Evolutionary conservation across 2,888 invertebrate species (phyloP).

Genomic region (Sepioteuthis lessoniana): DNA sequence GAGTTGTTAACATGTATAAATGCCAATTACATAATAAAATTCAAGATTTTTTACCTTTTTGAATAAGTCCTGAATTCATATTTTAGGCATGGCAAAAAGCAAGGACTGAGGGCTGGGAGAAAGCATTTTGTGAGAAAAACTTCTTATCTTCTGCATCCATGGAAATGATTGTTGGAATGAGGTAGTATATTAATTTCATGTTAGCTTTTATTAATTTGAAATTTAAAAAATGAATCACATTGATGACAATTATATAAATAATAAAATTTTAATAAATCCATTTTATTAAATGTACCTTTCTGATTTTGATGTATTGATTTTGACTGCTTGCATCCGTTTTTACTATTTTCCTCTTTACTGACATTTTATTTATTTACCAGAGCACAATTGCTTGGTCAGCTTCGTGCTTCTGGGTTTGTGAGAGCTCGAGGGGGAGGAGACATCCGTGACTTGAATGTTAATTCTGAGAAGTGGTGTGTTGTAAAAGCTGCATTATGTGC

Average conservation of each 20-base stretch:
- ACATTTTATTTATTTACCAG: constrained; percentile 55
- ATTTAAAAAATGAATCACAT: too few relatives aligned
- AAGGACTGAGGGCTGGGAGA: constrained; percentile 82
- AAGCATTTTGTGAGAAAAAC: constrained; percentile 84
- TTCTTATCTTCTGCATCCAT: constrained; percentile 87
- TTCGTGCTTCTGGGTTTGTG: constrained; percentile 84
- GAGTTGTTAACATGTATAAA: too few relatives aligned
- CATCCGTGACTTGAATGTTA: constrained; percentile 86
- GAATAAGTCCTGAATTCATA: background rate
- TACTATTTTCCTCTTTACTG: background rate
- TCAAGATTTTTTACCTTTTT: background rate
- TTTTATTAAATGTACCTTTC: background rate
- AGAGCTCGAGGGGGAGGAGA: constrained; percentile 77
- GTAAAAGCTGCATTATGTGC: constrained; percentile 91
- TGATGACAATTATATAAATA: too few relatives aligned
- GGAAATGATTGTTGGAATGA: constrained; percentile 90
- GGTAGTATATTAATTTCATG: constrained; percentile 77
- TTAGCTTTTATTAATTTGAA: too few relatives aligned
- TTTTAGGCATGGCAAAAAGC: constrained; percentile 80
- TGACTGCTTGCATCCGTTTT: background rate
- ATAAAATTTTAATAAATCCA: background rate
- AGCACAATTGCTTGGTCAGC: constrained; percentile 86
- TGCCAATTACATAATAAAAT: too few relatives aligned
- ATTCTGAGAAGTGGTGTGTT: constrained; percentile 90
- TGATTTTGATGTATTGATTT: background rate